Evolutionary conservation across 2,113 vertebrate species (phyloP).

Genomic region (Saccopteryx bilineata): DNA sequence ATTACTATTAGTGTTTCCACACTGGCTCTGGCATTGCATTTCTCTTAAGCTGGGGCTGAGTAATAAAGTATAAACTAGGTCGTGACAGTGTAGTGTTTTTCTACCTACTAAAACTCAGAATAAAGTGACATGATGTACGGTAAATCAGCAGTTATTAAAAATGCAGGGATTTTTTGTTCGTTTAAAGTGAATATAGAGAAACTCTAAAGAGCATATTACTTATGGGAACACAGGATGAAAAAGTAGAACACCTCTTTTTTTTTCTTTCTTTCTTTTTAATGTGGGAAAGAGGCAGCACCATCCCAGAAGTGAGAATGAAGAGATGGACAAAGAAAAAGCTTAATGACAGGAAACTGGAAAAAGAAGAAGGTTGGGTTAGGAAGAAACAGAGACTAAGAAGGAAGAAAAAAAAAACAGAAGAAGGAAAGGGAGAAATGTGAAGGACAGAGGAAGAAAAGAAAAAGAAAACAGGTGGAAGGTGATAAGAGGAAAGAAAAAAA

Average conservation of each 20-base stretch:
- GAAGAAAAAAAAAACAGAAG: neutral
- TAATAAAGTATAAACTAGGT: neutral
- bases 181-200: neutral
- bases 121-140: neutral
- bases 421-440: neutral
- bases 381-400: neutral
- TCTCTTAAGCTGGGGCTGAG: neutral
- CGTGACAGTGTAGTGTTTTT: neutral
- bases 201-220: neutral
- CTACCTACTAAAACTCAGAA: neutral
- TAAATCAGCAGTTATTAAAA: neutral
- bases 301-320: neutral
- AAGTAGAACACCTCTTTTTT: neutral
- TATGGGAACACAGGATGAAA: neutral
- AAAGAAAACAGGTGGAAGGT: neutral
- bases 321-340: neutral
- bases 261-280: too few species aligned
- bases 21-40: neutral
- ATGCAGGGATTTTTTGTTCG: neutral
- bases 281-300: neutral
- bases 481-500: neutral
- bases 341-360: neutral
- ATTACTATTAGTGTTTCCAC: neutral
- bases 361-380: rapidly evolving
- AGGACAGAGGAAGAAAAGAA: neutral